Conservation (phyloP, 2,888 invertebrate species). For the Napeogenes sylphis region DNA sequence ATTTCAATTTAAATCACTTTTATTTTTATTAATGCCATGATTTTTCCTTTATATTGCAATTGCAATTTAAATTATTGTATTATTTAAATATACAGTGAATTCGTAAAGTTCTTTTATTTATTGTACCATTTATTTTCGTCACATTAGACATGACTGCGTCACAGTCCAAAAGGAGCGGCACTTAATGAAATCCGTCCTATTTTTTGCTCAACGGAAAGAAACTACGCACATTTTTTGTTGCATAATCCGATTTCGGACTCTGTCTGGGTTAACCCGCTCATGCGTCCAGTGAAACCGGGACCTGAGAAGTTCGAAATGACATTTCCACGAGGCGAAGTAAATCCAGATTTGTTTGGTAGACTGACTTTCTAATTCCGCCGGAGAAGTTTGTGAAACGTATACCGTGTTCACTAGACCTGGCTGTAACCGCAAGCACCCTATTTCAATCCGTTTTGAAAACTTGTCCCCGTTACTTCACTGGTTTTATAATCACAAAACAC, state of each 20-base stretch:
- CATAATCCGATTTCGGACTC: slow-evolving; percentile 34
- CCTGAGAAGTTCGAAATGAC: slow-evolving; percentile 62
- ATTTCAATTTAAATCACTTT: slow-evolving; percentile 23
- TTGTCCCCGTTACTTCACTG: slow-evolving; percentile 48
- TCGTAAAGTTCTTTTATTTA: slow-evolving; percentile 32
- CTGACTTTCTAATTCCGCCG: slow-evolving; percentile 73
- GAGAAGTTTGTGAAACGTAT: slow-evolving; percentile 75
- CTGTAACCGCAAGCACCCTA: slow-evolving; percentile 69
- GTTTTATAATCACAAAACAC: slow-evolving; percentile 67
- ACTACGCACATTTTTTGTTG: slow-evolving; percentile 61
- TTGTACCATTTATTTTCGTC: slow-evolving; percentile 75
- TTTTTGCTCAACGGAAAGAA: slow-evolving; percentile 55
- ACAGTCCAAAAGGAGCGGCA: slow-evolving; percentile 33
- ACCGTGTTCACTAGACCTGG: slow-evolving; percentile 69
- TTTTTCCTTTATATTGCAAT: slow-evolving; percentile 16
- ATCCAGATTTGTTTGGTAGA: slow-evolving; percentile 68
- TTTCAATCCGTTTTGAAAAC: slow-evolving; percentile 69
- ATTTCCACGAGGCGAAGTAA: slow-evolving; percentile 63
- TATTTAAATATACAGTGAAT: slow-evolving; percentile 10
- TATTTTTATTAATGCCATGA: slow-evolving; percentile 20
- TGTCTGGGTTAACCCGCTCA: slow-evolving; percentile 32
- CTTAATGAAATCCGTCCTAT: slow-evolving; percentile 33
- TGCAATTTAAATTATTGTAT: slow-evolving; percentile 13
- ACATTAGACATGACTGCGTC: slow-evolving; percentile 66
- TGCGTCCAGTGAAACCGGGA: slow-evolving; percentile 32